Conservation (phyloP, 2,113 vertebrate species). For the Oncorhynchus kisutch region DNA sequence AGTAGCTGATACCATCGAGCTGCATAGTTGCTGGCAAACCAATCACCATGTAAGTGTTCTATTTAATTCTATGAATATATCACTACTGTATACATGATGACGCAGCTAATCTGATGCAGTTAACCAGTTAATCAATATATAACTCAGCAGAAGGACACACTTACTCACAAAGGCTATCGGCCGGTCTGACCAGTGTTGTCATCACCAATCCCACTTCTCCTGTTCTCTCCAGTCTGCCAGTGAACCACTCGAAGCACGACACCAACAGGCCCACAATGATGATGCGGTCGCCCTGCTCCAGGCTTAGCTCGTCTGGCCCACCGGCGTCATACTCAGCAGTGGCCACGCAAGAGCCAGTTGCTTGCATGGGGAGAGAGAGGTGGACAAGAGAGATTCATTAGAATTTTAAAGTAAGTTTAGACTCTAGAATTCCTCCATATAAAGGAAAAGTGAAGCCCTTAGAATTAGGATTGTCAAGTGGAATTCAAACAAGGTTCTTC, state of each 20-base stretch:
- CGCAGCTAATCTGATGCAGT: too few relatives aligned
- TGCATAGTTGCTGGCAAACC: too few relatives aligned
- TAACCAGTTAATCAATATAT: background rate
- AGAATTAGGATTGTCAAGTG: background rate
- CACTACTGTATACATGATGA: too few relatives aligned
- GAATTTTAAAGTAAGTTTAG: too few relatives aligned
- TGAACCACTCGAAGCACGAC: slow-evolving; percentile 87
- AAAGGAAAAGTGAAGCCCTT: background rate
- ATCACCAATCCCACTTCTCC: slow-evolving; percentile 82
- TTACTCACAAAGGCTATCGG: slow-evolving; percentile 67
- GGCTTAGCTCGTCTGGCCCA: slow-evolving; percentile 77
- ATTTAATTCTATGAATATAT: too few relatives aligned
- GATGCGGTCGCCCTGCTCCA: slow-evolving; percentile 78
- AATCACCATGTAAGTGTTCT: too few relatives aligned
- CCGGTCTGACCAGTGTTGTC: slow-evolving; percentile 68
- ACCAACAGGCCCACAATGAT: slow-evolving; percentile 77
- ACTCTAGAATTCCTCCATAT: too few relatives aligned
- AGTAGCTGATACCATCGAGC: too few relatives aligned
- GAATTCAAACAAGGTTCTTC: slow-evolving; percentile 8
- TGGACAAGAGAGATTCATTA: background rate
- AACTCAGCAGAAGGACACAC: slow-evolving; percentile 34
- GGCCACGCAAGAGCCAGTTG: slow-evolving; percentile 75
- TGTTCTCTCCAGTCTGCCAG: slow-evolving; percentile 73
- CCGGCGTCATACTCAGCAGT: slow-evolving; percentile 65
- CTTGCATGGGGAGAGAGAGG: slow-evolving; percentile 53